Evolutionary conservation across 2,113 vertebrate genomes (phyloP).

Genomic region (Eublepharis macularius): DNA sequence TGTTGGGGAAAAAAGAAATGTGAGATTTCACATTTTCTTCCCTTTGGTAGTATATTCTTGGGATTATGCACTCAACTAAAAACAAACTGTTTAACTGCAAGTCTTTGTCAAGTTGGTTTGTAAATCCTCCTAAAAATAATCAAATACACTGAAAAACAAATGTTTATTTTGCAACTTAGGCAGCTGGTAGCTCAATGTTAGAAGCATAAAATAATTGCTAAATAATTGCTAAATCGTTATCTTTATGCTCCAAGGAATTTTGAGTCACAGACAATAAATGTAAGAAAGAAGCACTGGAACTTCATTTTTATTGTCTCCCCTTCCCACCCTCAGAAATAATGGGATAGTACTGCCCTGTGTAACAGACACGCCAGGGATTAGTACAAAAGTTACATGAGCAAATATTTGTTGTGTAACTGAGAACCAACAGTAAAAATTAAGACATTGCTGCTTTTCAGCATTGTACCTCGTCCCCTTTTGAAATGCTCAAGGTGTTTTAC

Average conservation of each 20-base stretch:
- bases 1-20: background rate
- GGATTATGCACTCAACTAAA: background rate
- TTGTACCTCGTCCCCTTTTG: background rate
- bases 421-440: background rate
- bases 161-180: conserved; percentile 15
- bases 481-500: background rate
- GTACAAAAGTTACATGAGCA: background rate
- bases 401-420: background rate
- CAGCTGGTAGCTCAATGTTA: background rate
- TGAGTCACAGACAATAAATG: background rate
- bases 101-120: background rate
- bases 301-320: background rate
- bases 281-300: background rate
- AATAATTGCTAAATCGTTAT: background rate
- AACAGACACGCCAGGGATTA: background rate
- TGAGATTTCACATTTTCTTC: background rate
- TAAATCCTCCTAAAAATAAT: background rate
- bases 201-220: background rate
- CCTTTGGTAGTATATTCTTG: background rate
- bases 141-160: conserved; percentile 16
- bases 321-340: background rate
- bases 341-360: background rate
- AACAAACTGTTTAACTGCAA: conserved; percentile 4
- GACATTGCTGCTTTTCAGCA: background rate
- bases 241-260: conserved; percentile 14